A percentile compares a stretch with the other conserved stretches of the same genome.
These are phyloP conservation scores for Ceratosolen solmsi DNA, from an alignment of 1,140 invertebrate genomes.

Conservation along the genomic window DNA sequence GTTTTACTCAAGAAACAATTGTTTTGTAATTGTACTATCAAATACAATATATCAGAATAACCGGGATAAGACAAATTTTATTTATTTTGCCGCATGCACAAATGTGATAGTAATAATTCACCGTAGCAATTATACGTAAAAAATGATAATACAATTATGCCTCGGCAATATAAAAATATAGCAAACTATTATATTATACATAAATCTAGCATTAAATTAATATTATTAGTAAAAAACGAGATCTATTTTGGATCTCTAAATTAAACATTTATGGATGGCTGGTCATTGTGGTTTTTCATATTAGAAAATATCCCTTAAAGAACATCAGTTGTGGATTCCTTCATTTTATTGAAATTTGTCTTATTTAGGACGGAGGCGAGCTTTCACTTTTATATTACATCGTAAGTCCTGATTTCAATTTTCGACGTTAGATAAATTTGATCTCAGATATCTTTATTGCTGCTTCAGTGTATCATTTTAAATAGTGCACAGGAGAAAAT, in stretches of 20 bases:
- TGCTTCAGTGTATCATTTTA: constrained; percentile 78
- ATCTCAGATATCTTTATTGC: background rate
- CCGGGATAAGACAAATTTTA: background rate
- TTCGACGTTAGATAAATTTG: background rate
- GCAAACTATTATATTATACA: constrained; percentile 24
- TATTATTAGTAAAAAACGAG: constrained; percentile 23
- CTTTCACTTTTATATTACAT: constrained; percentile 4
- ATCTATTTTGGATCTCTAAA: background rate
- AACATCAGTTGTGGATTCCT: background rate
- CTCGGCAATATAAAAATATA: constrained; percentile 16
- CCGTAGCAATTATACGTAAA: background rate
- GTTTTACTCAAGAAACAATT: too few species aligned
- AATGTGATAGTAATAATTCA: background rate
- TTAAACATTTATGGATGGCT: background rate
- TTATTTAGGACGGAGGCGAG: constrained; percentile 16
- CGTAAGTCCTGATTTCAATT: constrained; percentile 15
- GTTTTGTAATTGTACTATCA: too few species aligned
- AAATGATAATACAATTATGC: background rate
- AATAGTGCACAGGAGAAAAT: constrained; percentile 83
- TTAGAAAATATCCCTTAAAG: background rate
- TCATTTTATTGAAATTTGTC: constrained; percentile 1
- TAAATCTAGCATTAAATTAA: constrained; percentile 16
- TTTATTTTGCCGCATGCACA: background rate
- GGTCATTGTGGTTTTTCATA: background rate
- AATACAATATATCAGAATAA: background rate